phyloP scores from a whole-genome alignment of 2,888 invertebrate genomes.

The Belgica antarctica region DNA sequence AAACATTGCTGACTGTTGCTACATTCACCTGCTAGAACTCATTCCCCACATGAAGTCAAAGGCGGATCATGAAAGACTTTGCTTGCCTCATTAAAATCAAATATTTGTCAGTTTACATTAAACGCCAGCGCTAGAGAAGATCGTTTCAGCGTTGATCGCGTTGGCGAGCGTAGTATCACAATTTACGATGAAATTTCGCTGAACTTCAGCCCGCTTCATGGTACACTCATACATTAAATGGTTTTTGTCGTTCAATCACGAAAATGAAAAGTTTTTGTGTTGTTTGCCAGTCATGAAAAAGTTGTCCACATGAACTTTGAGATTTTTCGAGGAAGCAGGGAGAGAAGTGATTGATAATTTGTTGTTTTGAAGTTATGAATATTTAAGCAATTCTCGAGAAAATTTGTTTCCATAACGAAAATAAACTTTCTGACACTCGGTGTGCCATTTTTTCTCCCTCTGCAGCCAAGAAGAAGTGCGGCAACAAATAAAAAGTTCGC shows the following conservation, averaged over 20 bases:
- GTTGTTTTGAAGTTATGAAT: constrained; percentile 29
- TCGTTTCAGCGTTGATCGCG: not conserved
- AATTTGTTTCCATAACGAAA: constrained; percentile 6
- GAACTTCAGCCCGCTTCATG: too few relatives aligned
- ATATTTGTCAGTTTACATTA: constrained; percentile 3
- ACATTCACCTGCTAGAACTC: constrained; percentile 8
- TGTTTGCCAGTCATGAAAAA: not conserved
- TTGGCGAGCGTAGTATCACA: not conserved
- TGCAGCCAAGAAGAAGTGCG: not conserved
- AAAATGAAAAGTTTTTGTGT: not conserved
- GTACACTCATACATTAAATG: not conserved
- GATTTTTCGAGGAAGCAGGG: not conserved
- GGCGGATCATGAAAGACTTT: not conserved
- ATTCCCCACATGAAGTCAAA: not conserved
- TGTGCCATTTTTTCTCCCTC: not conserved
- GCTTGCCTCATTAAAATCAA: not conserved
- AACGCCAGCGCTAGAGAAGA: too few relatives aligned
- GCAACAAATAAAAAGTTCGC: constrained; percentile 1
- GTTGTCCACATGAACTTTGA: not conserved
- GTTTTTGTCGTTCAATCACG: not conserved
- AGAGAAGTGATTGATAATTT: constrained; percentile 26
- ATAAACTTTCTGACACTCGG: not conserved
- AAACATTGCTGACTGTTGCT: constrained; percentile 11
- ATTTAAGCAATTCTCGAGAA: not conserved
- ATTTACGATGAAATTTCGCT: not conserved